Percentiles rank a stretch among this genome's conserved stretches.
Conservation (phyloP, 2,113 vertebrate species). For the Eulacestoma nigropectus region DNA sequence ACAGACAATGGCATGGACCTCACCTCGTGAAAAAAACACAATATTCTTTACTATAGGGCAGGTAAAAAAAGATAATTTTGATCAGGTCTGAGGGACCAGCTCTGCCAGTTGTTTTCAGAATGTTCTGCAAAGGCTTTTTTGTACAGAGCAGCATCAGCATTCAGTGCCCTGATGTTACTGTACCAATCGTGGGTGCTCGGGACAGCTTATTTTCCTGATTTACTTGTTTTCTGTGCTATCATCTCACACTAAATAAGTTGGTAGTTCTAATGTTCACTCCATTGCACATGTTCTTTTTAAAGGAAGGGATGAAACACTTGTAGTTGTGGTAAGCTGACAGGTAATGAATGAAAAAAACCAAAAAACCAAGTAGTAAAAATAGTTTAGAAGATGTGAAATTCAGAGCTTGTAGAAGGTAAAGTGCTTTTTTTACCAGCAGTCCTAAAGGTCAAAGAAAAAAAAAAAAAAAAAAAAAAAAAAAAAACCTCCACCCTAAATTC, state of each 20-base stretch:
- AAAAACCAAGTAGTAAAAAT: not conserved
- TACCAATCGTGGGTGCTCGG: not conserved
- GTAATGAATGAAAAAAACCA: not conserved
- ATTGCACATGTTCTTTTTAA: not conserved
- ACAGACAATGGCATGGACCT: not conserved
- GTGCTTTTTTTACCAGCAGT: not conserved
- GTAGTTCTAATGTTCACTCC: not conserved
- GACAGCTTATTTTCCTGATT: not conserved
- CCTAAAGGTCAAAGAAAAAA: not conserved
- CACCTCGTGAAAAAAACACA: not conserved
- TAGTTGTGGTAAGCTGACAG: not conserved
- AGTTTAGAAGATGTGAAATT: not conserved
- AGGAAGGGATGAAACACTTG: not conserved
- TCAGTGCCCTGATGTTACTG: not conserved
- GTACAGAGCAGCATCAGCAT: not conserved
- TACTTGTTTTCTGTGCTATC: not conserved
- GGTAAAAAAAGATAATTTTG: not conserved
- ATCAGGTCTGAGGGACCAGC: not conserved
- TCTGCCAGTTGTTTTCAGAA: conserved; percentile 7
- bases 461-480: not conserved
- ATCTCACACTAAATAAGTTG: not conserved
- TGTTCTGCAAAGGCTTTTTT: not conserved
- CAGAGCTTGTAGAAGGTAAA: not conserved
- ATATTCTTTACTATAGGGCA: not conserved
- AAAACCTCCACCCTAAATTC: not conserved